phyloP scores from a whole-genome alignment of 2,888 invertebrate species.

The Agonum fuliginosum region DNA sequence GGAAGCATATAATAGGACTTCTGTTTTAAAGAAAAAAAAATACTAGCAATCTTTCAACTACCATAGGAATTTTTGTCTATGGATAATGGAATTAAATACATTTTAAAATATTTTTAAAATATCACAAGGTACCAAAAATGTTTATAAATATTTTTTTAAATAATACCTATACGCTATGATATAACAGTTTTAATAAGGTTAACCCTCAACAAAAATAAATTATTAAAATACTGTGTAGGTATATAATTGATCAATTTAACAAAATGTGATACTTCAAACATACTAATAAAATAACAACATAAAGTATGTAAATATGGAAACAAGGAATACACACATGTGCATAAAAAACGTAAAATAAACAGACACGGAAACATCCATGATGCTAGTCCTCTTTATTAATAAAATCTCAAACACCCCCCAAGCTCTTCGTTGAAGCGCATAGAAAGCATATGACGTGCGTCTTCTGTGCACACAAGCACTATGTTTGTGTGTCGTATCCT shows the following conservation, averaged over 20 bases:
- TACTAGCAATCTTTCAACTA: too few species aligned
- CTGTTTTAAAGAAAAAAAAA: too few species aligned
- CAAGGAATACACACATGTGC: not conserved
- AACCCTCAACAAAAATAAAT: too few species aligned
- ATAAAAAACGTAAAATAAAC: conserved; percentile 24
- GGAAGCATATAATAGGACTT: too few species aligned
- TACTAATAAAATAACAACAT: not conserved
- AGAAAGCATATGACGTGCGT: conserved; percentile 45
- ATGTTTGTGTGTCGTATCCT: conserved; percentile 32
- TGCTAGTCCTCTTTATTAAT: conserved; percentile 40
- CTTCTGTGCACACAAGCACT: conserved; percentile 40
- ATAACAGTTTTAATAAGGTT: too few species aligned
- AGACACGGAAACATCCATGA: not conserved
- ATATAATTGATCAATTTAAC: not conserved
- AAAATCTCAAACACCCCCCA: conserved; percentile 47
- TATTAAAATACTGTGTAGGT: too few species aligned
- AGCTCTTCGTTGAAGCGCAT: conserved; percentile 34
- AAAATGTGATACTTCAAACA: not conserved
- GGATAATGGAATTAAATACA: too few species aligned
- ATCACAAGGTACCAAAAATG: too few species aligned
- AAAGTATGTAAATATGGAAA: conserved; percentile 33
- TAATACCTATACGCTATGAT: too few species aligned
- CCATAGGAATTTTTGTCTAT: too few species aligned
- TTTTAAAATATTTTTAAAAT: too few species aligned
- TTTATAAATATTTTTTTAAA: too few species aligned